A percentile compares a stretch with the other conserved stretches of the same genome.
Conservation (phyloP, 2,113 vertebrate species). For the Petrocephalus microphthalmus region DNA sequence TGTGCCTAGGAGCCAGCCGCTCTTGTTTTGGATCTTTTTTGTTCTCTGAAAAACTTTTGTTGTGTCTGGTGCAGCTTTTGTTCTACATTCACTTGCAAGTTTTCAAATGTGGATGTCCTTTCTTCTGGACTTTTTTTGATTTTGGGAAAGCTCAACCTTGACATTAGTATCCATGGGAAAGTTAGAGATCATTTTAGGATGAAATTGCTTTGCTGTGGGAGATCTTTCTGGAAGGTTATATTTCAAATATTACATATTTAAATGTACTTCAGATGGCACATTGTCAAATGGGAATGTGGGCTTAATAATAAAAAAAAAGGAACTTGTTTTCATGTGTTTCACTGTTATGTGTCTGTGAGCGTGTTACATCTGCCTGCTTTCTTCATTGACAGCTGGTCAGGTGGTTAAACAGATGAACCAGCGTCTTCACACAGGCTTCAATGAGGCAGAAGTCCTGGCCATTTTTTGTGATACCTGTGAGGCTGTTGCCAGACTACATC, state of each 20-base stretch:
- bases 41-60: background rate
- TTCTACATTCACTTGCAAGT: too few species aligned
- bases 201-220: background rate
- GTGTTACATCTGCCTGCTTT: background rate
- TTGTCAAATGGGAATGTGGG: background rate
- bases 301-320: background rate
- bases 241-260: background rate
- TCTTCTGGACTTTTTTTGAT: background rate
- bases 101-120: background rate
- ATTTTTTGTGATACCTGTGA: constrained; percentile 94
- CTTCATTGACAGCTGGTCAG: constrained; percentile 72
- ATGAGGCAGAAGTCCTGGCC: constrained; percentile 76
- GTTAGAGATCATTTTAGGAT: background rate
- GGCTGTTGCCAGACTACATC: constrained; percentile 88
- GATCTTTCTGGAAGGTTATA: background rate
- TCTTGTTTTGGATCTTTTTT: background rate
- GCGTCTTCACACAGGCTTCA: constrained; percentile 83
- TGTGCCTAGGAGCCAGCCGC: background rate
- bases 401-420: constrained; percentile 98
- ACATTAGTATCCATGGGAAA: background rate
- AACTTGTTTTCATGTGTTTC: background rate
- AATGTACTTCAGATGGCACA: background rate
- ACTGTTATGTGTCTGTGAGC: background rate
- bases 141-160: background rate
- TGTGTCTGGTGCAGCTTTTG: background rate